phyloP scores from a whole-genome alignment of 1,140 invertebrate genomes.

The Ectropis grisescens region DNA sequence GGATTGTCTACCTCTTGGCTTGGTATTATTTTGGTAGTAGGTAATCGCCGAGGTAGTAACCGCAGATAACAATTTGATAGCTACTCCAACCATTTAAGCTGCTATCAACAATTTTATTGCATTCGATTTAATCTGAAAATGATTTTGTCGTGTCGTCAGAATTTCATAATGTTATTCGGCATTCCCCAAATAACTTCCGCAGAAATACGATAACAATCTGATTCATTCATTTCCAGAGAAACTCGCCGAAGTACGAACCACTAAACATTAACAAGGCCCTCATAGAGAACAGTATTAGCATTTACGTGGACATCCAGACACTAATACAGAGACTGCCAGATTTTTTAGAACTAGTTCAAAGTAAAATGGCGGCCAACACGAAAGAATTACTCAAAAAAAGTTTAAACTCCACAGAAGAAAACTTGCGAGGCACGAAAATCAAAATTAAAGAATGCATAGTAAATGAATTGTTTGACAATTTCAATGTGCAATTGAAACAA shows the following conservation, averaged over 20 bases:
- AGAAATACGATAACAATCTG: too few species aligned
- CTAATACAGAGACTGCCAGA: conserved; percentile 52
- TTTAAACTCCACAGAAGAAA: conserved; percentile 63
- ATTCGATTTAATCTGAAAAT: too few species aligned
- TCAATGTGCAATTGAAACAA: conserved; percentile 75
- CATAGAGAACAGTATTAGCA: conserved; percentile 42
- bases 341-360: conserved; percentile 54
- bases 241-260: conserved; percentile 26
- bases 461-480: conserved; percentile 71
- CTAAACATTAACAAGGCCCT: conserved; percentile 36
- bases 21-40: too few species aligned
- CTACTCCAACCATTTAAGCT: too few species aligned
- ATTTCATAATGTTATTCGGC: too few species aligned
- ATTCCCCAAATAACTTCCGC: too few species aligned
- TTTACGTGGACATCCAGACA: conserved; percentile 39
- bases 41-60: too few species aligned
- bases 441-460: conserved; percentile 72
- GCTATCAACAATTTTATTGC: too few species aligned
- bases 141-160: too few species aligned
- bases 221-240: conserved; percentile 42
- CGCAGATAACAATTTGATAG: too few species aligned
- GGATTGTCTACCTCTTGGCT: too few species aligned
- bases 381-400: conserved; percentile 46
- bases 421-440: conserved; percentile 63
- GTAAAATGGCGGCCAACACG: conserved; percentile 46